Evolutionary conservation across 2,797 vertebrate species (phyloP).

Genomic region (Pelodytes ibericus): DNA sequence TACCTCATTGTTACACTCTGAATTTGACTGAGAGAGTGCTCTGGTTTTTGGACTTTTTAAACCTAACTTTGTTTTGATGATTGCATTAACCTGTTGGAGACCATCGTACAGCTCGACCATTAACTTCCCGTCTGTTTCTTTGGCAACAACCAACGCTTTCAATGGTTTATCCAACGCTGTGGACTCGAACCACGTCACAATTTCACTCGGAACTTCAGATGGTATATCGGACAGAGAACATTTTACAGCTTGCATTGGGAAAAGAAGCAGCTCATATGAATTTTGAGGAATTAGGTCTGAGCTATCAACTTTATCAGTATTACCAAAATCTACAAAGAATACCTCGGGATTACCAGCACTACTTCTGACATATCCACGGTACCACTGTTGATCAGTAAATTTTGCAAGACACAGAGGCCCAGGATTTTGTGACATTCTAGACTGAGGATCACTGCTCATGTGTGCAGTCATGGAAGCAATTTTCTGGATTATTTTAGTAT

Average conservation of each 20-base stretch:
- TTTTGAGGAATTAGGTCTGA: constrained; percentile 82
- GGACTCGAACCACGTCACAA: constrained; percentile 81
- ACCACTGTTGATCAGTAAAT: constrained; percentile 87
- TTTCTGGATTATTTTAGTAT: constrained; percentile 70
- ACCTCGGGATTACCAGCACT: constrained; percentile 71
- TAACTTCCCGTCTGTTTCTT: constrained; percentile 83
- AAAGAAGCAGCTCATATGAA: constrained; percentile 76
- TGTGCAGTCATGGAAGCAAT: constrained; percentile 70
- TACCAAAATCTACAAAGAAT: constrained; percentile 95
- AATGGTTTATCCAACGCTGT: constrained; percentile 72
- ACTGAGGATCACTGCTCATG: constrained; percentile 68
- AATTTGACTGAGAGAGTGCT: background rate
- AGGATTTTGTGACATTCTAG: constrained; percentile 64
- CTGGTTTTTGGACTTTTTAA: constrained; percentile 38
- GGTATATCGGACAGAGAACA: constrained; percentile 84
- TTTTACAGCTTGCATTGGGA: constrained; percentile 88
- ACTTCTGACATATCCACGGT: constrained; percentile 80
- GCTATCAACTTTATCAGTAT: constrained; percentile 75
- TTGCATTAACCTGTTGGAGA: constrained; percentile 79
- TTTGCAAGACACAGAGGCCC: constrained; percentile 86
- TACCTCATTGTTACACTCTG: background rate
- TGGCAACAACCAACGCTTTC: constrained; percentile 82
- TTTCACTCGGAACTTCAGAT: constrained; percentile 69
- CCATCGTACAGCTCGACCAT: constrained; percentile 85
- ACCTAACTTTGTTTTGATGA: constrained; percentile 76